Evolutionary conservation across 2,113 vertebrate species (phyloP), one percentile per base, ranked within the genome.

Genomic region (Lycaon pictus): DNA sequence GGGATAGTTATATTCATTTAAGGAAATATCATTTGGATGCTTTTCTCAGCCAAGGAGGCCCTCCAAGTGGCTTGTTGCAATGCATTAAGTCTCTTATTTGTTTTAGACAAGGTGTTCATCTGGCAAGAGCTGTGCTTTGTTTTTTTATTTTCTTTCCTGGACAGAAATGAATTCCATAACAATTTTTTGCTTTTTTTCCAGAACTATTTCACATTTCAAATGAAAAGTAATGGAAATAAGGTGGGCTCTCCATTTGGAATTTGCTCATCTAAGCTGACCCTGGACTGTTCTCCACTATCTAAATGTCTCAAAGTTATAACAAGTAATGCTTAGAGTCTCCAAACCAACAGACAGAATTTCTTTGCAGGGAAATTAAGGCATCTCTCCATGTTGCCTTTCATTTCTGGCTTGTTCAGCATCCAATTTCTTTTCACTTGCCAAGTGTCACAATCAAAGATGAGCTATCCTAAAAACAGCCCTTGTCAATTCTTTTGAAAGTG

Each of bases 31-130:
- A 56, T 85, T 90, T 48, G 72, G 93, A 89, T 76, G 29, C 35
- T 71, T 79, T 80, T 83, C 62, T 93, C 62, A 90, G 56, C 60
- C 81, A 85, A 84, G 60, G 23, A 84, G 23, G 35, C 37, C 81
- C 58, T 93, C 62, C 71, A 90, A 71, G 53, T 80, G 56, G 60
- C 35, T 67, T 87, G 92, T 93, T 86, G 69, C 60, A 95, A 11
- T 60, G 81, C 86, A 29, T 87, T 85, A 76, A 89, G 84, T 71
- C 88, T 95, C 55, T 84, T 43, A 51, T 91, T 97, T 87, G 53
- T 97, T 95, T 95, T 88, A 85, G 55, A 90, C 72, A 92, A 95
- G 37, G 55, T 96, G 81, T 92, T 97, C 92, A 82, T 79, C 74
- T 90, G 82, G 60, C 5, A 81, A 74, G 60, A 79, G 84, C 77